Evolutionary conservation across 2,797 vertebrate species (phyloP).

Genomic region (Aplochiton taeniatus): DNA sequence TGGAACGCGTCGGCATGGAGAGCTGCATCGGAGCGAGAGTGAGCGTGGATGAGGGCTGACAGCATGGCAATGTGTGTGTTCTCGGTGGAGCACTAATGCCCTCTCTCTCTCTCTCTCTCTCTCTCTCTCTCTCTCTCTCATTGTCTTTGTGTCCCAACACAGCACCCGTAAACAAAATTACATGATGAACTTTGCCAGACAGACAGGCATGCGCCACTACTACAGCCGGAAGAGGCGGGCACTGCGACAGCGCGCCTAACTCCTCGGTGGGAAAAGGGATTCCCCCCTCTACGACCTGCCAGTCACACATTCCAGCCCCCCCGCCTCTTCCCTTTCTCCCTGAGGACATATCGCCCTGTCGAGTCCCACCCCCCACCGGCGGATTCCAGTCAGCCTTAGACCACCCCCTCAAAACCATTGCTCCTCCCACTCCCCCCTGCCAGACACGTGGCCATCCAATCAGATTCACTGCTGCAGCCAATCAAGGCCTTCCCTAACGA

Average conservation of each 20-base stretch:
- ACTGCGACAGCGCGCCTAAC: slow-evolving; percentile 87
- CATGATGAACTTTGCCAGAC: slow-evolving; percentile 99
- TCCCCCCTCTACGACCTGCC: slow-evolving; percentile 62
- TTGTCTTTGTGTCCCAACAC: slow-evolving; percentile 65
- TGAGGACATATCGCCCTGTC: slow-evolving; percentile 55
- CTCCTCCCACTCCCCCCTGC: slow-evolving; percentile 44
- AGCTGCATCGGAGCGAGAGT: slow-evolving; percentile 38
- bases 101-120: slow-evolving; percentile 44
- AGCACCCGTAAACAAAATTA: slow-evolving; percentile 99
- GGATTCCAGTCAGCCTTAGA: slow-evolving; percentile 71
- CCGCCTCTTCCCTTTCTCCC: slow-evolving; percentile 56
- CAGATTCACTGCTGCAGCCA: slow-evolving; percentile 61
- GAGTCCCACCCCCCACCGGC: slow-evolving; percentile 57
- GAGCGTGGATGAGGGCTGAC: slow-evolving; percentile 36
- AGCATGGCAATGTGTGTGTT: not conserved
- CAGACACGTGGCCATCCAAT: slow-evolving; percentile 53
- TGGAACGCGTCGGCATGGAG: slow-evolving; percentile 53
- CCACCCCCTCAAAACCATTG: slow-evolving; percentile 41
- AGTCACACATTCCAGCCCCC: slow-evolving; percentile 60
- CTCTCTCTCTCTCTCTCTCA: slow-evolving; percentile 15
- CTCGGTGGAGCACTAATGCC: slow-evolving; percentile 37
- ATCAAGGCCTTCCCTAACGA: slow-evolving; percentile 63
- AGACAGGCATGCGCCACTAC: slow-evolving; percentile 95
- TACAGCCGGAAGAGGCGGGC: slow-evolving; percentile 97
- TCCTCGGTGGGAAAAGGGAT: slow-evolving; percentile 35